phyloP scores from a whole-genome alignment of 2,797 vertebrate species.

The Leontocebus nigricollis region DNA sequence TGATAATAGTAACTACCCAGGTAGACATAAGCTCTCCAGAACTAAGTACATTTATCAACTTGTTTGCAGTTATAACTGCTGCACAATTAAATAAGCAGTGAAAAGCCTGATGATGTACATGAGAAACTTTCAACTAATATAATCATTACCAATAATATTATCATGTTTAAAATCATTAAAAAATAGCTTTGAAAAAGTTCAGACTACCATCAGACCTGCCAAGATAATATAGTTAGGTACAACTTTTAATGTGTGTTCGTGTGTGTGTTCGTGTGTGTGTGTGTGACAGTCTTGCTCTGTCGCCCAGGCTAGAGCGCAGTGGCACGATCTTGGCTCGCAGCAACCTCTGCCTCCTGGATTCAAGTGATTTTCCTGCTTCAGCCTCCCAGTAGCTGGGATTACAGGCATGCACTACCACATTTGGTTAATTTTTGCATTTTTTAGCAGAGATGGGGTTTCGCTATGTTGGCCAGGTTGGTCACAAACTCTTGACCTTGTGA shows the following conservation, averaged over 20 bases:
- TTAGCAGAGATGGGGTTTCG: no score
- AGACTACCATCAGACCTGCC: neutral
- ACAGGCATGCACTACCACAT: no score
- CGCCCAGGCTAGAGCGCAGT: no score
- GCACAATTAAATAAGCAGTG: neutral
- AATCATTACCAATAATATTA: neutral
- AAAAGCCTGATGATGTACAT: neutral
- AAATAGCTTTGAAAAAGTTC: slow-evolving; percentile 36
- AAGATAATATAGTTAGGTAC: neutral
- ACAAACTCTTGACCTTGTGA: no score
- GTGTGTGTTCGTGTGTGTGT: neutral
- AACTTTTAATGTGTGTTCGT: neutral
- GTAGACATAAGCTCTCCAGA: neutral
- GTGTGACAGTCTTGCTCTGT: no score
- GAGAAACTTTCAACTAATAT: slow-evolving; percentile 17
- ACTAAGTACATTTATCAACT: neutral
- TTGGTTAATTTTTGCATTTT: no score
- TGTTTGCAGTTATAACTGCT: slow-evolving; percentile 36
- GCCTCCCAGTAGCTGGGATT: no score
- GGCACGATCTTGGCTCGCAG: no score
- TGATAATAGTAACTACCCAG: neutral
- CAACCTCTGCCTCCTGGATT: no score
- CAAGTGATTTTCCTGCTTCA: no score
- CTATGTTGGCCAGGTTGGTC: no score
- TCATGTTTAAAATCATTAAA: slow-evolving; percentile 46